phyloP scores from a whole-genome alignment of 2,113 vertebrate species.

The Asarcornis scutulata region DNA sequence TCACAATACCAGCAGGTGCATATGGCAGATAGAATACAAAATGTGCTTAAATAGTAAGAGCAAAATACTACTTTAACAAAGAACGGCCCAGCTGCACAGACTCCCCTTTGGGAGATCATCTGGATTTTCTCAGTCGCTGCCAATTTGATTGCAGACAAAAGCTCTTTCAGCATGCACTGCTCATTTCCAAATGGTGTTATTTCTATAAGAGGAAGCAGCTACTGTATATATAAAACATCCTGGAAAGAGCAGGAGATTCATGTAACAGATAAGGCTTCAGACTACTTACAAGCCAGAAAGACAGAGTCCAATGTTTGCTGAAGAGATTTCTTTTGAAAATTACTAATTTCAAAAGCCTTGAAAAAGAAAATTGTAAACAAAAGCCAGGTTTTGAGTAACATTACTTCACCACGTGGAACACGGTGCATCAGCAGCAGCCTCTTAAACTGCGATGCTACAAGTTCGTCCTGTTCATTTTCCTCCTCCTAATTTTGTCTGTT shows the following conservation, averaged over 20 bases:
- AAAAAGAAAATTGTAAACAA: background rate
- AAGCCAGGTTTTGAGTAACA: background rate
- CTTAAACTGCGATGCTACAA: background rate
- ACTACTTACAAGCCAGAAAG: background rate
- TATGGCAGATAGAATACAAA: background rate
- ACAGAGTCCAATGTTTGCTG: background rate
- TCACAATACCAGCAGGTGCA: constrained; percentile 2
- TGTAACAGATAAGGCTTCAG: background rate
- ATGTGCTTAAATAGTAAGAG: background rate
- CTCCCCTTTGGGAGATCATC: constrained; percentile 59
- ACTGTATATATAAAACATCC: constrained; percentile 50
- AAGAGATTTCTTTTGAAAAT: background rate
- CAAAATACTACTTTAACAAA: constrained; percentile 25
- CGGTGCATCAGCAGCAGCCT: background rate
- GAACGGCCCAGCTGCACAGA: constrained; percentile 24
- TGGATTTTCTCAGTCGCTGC: background rate
- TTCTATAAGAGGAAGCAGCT: constrained; percentile 58
- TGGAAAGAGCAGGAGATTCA: constrained; percentile 5
- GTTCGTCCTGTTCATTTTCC: background rate
- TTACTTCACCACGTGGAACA: background rate
- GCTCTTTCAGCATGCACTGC: constrained; percentile 35
- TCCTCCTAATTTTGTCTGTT: background rate
- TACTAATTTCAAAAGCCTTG: background rate
- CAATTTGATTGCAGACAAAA: constrained; percentile 48
- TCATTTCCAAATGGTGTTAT: constrained; percentile 4